Conservation (phyloP, 2,113 vertebrate species). For the Tor tambroides region DNA sequence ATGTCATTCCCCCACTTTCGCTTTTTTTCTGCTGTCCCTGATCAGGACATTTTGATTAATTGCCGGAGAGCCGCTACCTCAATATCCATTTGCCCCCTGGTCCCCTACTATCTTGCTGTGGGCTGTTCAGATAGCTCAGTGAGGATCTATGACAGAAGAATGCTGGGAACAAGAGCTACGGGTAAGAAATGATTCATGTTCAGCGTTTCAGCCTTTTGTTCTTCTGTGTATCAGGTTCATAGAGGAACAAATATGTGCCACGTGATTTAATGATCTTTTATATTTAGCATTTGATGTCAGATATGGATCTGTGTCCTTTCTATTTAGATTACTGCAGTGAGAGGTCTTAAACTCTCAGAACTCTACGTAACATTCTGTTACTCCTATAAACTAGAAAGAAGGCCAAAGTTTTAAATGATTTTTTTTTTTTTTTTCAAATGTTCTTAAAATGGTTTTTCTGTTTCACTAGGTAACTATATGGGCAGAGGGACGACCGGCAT, state of each 20-base stretch:
- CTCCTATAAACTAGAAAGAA: background rate
- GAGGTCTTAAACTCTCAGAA: background rate
- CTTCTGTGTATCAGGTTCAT: background rate
- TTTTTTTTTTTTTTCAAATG: background rate
- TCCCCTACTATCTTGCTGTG: slow-evolving; percentile 95
- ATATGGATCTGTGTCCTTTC: background rate
- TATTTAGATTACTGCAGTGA: background rate
- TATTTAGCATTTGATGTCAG: background rate
- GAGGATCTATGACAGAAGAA: slow-evolving; percentile 93
- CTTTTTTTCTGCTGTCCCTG: slow-evolving; percentile 39
- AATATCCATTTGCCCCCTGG: slow-evolving; percentile 92
- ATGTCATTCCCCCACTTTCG: background rate
- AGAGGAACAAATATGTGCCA: background rate
- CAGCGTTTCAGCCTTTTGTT: background rate
- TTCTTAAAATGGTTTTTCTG: background rate
- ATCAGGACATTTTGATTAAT: slow-evolving; percentile 96
- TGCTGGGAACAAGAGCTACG: slow-evolving; percentile 96
- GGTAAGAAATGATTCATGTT: slow-evolving; percentile 69
- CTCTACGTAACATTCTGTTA: background rate
- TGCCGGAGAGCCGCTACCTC: slow-evolving; percentile 96
- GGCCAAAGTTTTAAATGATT: background rate
- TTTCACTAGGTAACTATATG: slow-evolving; percentile 87
- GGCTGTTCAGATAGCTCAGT: slow-evolving; percentile 99
- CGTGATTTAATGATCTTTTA: background rate
- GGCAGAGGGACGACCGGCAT: slow-evolving; percentile 92